A percentile compares a stretch with the other conserved stretches of the same genome.
Evolutionary conservation across 2,113 vertebrate genomes (phyloP).

Genomic region (Pterocles burchelli): DNA sequence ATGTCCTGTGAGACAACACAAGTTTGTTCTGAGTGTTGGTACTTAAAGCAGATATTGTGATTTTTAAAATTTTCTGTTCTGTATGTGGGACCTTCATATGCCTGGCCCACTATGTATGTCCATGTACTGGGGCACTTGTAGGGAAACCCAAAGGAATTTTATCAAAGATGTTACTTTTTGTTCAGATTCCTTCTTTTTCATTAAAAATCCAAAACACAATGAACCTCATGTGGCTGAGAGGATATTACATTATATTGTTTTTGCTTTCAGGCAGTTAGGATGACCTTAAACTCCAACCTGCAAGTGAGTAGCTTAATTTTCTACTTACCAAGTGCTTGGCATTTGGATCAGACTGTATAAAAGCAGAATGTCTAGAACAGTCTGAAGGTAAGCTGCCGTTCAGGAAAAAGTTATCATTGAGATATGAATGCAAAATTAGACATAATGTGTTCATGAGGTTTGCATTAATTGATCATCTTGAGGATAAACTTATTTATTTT

Average conservation of each 20-base stretch:
- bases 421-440: not conserved
- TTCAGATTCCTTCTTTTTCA: not conserved
- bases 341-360: not conserved
- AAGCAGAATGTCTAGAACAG: not conserved
- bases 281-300: conserved; percentile 11
- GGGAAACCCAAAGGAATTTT: not conserved
- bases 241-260: not conserved
- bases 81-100: not conserved
- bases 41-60: not conserved
- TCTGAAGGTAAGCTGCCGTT: not conserved
- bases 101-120: not conserved
- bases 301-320: not conserved
- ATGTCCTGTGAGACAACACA: not conserved
- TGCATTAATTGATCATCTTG: not conserved
- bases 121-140: not conserved
- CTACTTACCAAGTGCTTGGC: not conserved
- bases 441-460: not conserved
- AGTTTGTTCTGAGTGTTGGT: not conserved
- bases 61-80: not conserved
- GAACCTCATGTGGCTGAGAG: not conserved
- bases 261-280: not conserved
- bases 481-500: not conserved
- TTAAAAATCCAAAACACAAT: not conserved
- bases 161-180: not conserved
- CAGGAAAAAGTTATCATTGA: not conserved